Base-by-base conservation (phyloP, 1,140 invertebrate genomes). In the Rhizoglyphus robini region DNA sequence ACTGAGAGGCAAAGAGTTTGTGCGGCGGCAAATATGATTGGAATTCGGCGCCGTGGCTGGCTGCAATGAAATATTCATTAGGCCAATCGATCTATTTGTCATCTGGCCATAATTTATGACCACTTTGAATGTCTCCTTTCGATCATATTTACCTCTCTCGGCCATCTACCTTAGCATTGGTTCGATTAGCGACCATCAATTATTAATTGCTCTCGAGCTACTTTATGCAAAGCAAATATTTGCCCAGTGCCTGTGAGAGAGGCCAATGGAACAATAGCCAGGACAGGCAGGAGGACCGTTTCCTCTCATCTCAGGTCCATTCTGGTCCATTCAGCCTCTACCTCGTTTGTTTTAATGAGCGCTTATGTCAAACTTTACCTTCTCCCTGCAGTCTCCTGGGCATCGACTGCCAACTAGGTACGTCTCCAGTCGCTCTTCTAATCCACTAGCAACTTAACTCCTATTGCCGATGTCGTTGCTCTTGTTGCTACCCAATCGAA, bases 311-410 rank as follows among this genome's bases (percentile, higher is more conserved):
- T n/a, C n/a, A n/a, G n/a, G n/a, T n/a, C n/a, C n/a, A n/a, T n/a
- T n/a, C n/a, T n/a, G n/a, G n/a, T n/a, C n/a, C n/a, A n/a, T n/a
- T n/a, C n/a, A n/a, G n/a, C 51, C 23, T 11, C 23, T 20, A 54
- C 51, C 51, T 54, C 51, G 51, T 54, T 54, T 54, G 51, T 54
- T 54, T 54, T 54, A 54, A 54, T 54, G 51, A 54, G 51, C 51
- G 51, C 41, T 54, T 18, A 41, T 54, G 51, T 54, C 51, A 54
- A 54, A 54, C 51, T 54, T 54, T 54, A 54, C 51, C 51, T 54
- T 54, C 51, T 32, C 36, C n/a, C 18, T 41, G 18, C 36, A 41
- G 8, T 41, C 36, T 41, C 36, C 18, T 41, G 36, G 36, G 36
- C 36, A 41, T 41, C 51, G 15, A 54, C 31, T 54, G 51, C 51